Conservation (phyloP, 1,140 invertebrate species). For the Whitmania pigra region DNA sequence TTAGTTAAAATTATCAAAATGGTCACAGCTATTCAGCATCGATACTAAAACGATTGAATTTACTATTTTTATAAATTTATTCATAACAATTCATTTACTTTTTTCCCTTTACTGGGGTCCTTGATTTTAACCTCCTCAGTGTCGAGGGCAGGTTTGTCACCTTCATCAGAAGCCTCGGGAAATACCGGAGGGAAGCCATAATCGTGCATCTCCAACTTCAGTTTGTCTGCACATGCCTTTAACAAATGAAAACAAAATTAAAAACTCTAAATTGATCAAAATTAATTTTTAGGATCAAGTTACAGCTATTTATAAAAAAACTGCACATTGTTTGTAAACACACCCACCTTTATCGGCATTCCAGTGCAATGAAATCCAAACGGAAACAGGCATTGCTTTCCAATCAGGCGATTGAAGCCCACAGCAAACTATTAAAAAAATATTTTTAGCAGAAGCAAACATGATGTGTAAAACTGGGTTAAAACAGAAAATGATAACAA, state of each 20-base stretch:
- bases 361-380: constrained; percentile 98
- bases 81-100: constrained; percentile 45
- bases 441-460: neutral
- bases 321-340: neutral
- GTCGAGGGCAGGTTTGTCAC: constrained; percentile 39
- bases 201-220: constrained; percentile 78
- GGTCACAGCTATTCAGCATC: neutral
- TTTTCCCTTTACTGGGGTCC: constrained; percentile 95
- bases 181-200: constrained; percentile 88
- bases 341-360: constrained; percentile 47
- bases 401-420: constrained; percentile 76
- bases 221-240: constrained; percentile 86
- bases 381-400: constrained; percentile 83
- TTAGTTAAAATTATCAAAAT: no score
- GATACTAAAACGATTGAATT: constrained; percentile 13
- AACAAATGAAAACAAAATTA: constrained; percentile 22
- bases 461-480: neutral
- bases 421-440: constrained; percentile 60
- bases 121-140: constrained; percentile 49
- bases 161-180: constrained; percentile 48
- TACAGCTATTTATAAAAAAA: no score
- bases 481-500: constrained; percentile 22
- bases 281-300: no score
- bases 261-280: constrained; percentile 10
- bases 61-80: neutral